Evolutionary conservation across 2,888 invertebrate species (phyloP), one percentile per base, ranked within the genome.

Genomic region (Matsumyia berberina): DNA sequence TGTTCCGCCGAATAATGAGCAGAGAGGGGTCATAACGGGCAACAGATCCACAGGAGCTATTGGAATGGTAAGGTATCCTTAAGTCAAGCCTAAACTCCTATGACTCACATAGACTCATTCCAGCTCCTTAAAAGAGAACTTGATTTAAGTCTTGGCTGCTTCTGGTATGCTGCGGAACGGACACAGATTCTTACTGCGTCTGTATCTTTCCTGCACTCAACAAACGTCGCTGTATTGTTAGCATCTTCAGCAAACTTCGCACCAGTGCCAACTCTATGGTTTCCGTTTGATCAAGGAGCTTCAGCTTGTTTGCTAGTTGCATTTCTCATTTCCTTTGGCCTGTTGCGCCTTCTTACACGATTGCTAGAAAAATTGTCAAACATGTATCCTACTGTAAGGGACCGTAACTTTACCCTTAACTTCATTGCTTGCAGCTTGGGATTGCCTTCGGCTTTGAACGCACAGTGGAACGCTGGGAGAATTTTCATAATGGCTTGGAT

Each of bases 121-220:
- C 58, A 88, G 87, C 67, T 86, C 1, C 57, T 78, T 33, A 69
- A 74, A 15, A 64, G 46, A 8, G 49, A 57, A 0, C 88, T 87
- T 4, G 87, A 89, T 37, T 64, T 89, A 19, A 87, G 87, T 24
- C 82, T 89, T 53, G 89, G 89, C 0, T 88, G 87, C 33, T 86
- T 87, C 35, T 82, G 87, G 5, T 87, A 87, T 37, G 86, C 87
- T 1, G 74, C 85, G 4, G 33, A 49, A 24, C 81, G 87, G 2
- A 35, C 67, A 4, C 33, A 49, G 15, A 73, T 88, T n/a, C 72
- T 87, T 7, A 88, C 88, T 0, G 70, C 89, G 1, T 87, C 87
- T 4, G 86, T 86, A 49, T 78, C 87, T 0, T 88, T 88, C 53
- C 87, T 87, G 55, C 87, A 88, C 9, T 86, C 87, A 19, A 81